phyloP scores from a whole-genome alignment of 2,888 invertebrate species.

The Athripsodes cinereus region DNA sequence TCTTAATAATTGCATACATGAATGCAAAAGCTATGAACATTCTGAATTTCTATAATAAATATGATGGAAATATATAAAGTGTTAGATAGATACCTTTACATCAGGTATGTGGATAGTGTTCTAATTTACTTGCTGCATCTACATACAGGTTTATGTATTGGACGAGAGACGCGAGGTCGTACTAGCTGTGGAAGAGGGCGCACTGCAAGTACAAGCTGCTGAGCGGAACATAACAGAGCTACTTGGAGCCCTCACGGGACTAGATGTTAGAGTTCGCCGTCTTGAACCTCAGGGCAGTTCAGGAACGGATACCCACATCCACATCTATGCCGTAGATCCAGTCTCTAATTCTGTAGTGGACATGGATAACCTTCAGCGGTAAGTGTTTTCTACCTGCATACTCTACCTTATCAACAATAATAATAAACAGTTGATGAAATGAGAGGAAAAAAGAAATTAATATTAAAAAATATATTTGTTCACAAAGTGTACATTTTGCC shows the following conservation, averaged over 20 bases:
- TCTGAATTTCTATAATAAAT: too few relatives aligned
- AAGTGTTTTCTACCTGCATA: conserved; percentile 34
- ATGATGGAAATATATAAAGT: too few relatives aligned
- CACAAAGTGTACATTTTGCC: too few relatives aligned
- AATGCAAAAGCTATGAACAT: too few relatives aligned
- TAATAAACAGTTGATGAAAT: neutral
- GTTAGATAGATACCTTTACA: too few relatives aligned
- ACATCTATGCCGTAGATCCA: conserved; percentile 79
- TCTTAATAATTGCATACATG: too few relatives aligned
- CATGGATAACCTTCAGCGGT: conserved; percentile 73
- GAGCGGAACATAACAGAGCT: conserved; percentile 63
- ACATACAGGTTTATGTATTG: conserved; percentile 65
- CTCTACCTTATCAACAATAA: neutral
- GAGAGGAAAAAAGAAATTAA: too few relatives aligned
- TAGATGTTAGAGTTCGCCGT: conserved; percentile 71
- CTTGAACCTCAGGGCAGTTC: conserved; percentile 48
- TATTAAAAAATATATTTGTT: too few relatives aligned
- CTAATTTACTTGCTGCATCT: neutral
- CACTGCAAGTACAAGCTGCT: conserved; percentile 67
- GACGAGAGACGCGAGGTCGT: conserved; percentile 77
- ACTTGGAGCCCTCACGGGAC: conserved; percentile 67
- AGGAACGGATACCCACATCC: conserved; percentile 60
- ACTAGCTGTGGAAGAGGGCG: conserved; percentile 68
- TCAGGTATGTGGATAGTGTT: neutral
- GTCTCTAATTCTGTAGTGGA: conserved; percentile 74